These are phyloP conservation scores for Dendrocincla tyrannina DNA, from an alignment of 2,797 vertebrate species.

Conservation along the genomic window DNA sequence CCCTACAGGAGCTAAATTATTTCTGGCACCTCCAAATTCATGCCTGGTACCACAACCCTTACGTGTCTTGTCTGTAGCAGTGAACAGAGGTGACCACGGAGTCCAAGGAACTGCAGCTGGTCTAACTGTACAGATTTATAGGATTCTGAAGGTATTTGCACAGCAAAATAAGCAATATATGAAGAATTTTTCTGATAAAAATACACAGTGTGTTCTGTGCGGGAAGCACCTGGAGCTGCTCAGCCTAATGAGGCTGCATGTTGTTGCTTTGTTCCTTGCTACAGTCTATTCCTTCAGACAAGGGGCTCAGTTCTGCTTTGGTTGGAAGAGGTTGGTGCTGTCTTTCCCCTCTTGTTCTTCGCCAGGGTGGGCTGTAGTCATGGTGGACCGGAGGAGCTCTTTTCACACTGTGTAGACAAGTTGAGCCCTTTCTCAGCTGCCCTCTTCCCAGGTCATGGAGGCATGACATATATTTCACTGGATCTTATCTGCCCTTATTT, in stretches of 20 bases:
- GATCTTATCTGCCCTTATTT: neutral
- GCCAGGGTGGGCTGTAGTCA: neutral
- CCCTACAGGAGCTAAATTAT: neutral
- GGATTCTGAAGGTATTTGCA: neutral
- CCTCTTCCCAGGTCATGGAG: neutral
- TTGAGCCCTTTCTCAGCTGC: neutral
- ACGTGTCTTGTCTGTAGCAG: neutral
- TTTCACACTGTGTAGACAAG: neutral
- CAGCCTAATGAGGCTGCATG: neutral
- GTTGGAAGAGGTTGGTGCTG: neutral
- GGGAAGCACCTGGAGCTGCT: neutral
- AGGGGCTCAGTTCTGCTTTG: neutral
- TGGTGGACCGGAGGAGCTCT: neutral
- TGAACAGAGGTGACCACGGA: neutral
- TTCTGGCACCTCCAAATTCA: neutral
- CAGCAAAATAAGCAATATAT: neutral
- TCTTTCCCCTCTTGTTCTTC: neutral
- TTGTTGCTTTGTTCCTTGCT: neutral
- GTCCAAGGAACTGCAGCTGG: neutral
- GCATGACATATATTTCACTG: neutral
- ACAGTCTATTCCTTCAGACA: neutral
- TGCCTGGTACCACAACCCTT: fast-evolving
- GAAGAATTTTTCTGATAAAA: neutral
- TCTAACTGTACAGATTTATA: neutral
- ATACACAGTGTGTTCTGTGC: fast-evolving